These are phyloP conservation scores for Scolopax bukidnonensis DNA, from an alignment of 2,797 vertebrate species.

Conservation along the genomic window DNA sequence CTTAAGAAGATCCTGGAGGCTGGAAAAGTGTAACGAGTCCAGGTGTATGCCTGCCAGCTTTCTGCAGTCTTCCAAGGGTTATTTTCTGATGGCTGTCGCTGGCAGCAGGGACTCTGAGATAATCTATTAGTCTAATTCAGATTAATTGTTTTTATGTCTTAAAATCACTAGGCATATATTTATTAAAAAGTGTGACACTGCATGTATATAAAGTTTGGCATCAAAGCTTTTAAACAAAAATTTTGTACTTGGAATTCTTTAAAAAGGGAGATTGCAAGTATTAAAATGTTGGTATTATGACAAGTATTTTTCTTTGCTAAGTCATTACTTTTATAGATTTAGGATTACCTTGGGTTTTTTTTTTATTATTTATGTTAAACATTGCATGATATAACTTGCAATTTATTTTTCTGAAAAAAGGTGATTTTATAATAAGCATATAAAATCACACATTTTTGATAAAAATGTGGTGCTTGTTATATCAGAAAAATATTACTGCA, in stretches of 20 bases:
- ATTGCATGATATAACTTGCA: constrained; percentile 65
- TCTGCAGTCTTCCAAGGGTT: neutral
- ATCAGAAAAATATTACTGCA: constrained; percentile 75
- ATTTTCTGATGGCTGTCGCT: neutral
- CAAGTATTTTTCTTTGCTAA: constrained; percentile 21
- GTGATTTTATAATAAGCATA: constrained; percentile 77
- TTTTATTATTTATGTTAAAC: neutral
- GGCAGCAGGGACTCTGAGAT: neutral
- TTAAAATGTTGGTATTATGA: neutral
- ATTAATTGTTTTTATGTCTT: neutral
- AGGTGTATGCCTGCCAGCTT: neutral
- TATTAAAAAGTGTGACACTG: neutral
- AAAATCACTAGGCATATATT: neutral
- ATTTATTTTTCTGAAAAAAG: constrained; percentile 61
- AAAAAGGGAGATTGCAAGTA: constrained; percentile 71
- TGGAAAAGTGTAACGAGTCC: neutral
- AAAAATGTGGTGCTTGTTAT: constrained; percentile 62
- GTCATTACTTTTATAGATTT: constrained; percentile 12
- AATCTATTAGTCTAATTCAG: neutral
- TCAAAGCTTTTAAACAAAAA: neutral
- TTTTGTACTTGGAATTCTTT: neutral
- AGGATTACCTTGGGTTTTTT: constrained; percentile 1
- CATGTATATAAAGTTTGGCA: neutral
- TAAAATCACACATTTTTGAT: constrained; percentile 78
- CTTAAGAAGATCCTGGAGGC: neutral